These are phyloP conservation scores for Polydrusus pterygomalis DNA, from an alignment of 2,888 invertebrate species.

Conservation along the genomic window DNA sequence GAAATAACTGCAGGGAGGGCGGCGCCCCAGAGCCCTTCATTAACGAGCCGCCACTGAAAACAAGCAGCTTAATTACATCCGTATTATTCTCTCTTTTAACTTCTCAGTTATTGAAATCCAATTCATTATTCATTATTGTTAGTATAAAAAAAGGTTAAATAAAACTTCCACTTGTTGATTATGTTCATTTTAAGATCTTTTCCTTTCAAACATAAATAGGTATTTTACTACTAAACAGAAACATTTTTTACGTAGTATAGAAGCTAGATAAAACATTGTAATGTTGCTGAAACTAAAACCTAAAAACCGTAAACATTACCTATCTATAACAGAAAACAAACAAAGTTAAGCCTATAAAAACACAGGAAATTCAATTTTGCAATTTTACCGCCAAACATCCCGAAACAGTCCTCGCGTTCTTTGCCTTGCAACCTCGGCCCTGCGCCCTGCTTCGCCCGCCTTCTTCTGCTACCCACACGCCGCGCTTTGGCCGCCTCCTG, in stretches of 20 bases:
- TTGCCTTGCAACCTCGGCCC: conserved; percentile 32
- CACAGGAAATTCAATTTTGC: conserved; percentile 22
- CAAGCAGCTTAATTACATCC: too few species aligned
- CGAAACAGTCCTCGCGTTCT: conserved; percentile 11
- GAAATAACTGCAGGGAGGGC: too few species aligned
- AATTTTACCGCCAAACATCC: conserved; percentile 37
- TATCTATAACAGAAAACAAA: conserved; percentile 13
- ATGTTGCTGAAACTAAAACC: background rate
- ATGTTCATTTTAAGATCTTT: too few species aligned
- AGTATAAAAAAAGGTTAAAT: too few species aligned
- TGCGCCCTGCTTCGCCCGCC: conserved; percentile 46
- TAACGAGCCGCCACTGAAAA: too few species aligned
- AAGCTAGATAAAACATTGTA: background rate
- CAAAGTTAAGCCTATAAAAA: conserved; percentile 16
- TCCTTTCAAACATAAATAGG: too few species aligned
- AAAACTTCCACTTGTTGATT: too few species aligned
- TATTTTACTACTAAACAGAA: background rate
- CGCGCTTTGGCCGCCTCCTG: conserved; percentile 35
- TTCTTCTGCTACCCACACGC: conserved; percentile 49
- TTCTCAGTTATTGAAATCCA: too few species aligned
- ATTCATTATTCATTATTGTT: too few species aligned
- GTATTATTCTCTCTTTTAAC: too few species aligned
- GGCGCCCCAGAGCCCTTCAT: too few species aligned
- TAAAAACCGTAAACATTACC: conserved; percentile 1
- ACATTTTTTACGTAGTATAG: background rate